These are phyloP conservation scores for Heteronetta atricapilla DNA, from an alignment of 2,113 vertebrate genomes.

Conservation along the genomic window DNA sequence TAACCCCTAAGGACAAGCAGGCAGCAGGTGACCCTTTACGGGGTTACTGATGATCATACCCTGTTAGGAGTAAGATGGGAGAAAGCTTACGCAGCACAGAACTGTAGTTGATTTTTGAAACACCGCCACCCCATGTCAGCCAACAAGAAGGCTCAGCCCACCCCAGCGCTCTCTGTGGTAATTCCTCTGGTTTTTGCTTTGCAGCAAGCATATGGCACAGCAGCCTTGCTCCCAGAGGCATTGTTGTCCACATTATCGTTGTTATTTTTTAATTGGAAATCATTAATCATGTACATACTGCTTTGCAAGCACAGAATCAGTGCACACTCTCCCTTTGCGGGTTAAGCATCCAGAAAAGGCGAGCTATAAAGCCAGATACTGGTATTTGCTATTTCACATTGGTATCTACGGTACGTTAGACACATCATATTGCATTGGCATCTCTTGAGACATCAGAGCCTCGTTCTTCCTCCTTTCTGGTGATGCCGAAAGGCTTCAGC, in stretches of 20 bases:
- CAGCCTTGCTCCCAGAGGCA: background rate
- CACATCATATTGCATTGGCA: background rate
- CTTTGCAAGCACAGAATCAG: background rate
- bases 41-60: background rate
- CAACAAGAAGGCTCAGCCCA: background rate
- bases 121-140: background rate
- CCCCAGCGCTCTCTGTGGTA: too few species aligned
- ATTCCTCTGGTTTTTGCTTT: background rate
- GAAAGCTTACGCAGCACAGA: background rate
- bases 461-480: background rate
- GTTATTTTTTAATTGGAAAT: background rate
- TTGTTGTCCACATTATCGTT: background rate
- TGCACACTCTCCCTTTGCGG: rapidly evolving
- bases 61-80: background rate
- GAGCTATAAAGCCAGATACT: background rate
- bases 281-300: background rate
- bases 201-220: background rate
- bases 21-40: background rate
- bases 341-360: background rate
- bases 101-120: constrained; percentile 15
- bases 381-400: background rate
- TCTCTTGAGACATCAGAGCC: background rate
- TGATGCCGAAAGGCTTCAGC: background rate
- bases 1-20: background rate
- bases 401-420: background rate